Base-by-base conservation (phyloP, 37 sponge, comb jelly and placozoan genomes). In the Geodia barretti region DNA sequence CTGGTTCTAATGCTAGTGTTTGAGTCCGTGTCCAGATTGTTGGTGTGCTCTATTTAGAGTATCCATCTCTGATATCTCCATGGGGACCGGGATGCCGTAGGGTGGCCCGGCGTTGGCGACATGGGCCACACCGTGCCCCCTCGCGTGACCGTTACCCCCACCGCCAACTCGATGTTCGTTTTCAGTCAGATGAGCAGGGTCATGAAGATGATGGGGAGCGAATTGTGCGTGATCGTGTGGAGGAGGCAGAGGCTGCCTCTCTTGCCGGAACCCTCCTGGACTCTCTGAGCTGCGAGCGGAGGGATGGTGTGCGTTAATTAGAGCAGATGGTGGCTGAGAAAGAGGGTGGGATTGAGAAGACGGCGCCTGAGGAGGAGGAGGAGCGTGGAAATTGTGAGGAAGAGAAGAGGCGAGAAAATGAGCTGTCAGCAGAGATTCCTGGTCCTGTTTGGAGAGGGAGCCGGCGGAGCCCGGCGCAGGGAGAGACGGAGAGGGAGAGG, bases 371-470 rank as follows among this genome's bases (percentile, higher is more conserved):
- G 54, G 39, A 67, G 35, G 42, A 37, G 20, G 39, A 23, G 41
- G 26, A 23, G n/a, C 11, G 1, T 62, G 34, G 30, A 7, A 61
- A 31, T 11, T 41, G 54, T 35, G 41, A 24, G n/a, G 77, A 34
- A 69, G 80, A 79, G 60, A 81, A 47, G 54, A 47, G 7, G 54
- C 54, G 54, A 47, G 54, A 14, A 47, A 81, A 36, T 81, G 82
- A 61, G 82, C 82, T 17, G 71, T 61, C 3, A 81, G 63, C 1
- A 81, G 64, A 38, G 82, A 81, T 0, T 81, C 82, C 60, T 81
- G 82, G 25, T 26, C 82, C 42, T 72, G 61, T 25, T 70, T 70
- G 5, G 82, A 65, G n/a, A 81, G 32, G 35, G 81, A 7, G 21
- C 32, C 21, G 34, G 81, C 43, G 20, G 41, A 64, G 54, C 54